Conservation (phyloP, 2,888 invertebrate species). For the Phlogophora meticulosa region DNA sequence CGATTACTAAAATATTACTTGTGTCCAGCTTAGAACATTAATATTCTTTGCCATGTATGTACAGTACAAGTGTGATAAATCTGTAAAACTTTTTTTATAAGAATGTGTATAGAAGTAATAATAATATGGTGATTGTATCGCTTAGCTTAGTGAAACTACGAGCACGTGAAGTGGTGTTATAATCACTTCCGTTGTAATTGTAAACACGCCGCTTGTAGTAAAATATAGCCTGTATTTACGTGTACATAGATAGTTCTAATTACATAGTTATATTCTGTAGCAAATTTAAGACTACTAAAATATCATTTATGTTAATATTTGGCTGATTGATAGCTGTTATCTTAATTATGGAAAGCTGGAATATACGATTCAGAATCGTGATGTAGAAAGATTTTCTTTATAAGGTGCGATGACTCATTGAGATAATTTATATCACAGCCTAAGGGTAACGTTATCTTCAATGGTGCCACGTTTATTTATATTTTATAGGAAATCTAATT, state of each 20-base stretch:
- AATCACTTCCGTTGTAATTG: slow-evolving; percentile 83
- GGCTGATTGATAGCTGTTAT: slow-evolving; percentile 74
- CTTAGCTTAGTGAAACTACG: slow-evolving; percentile 73
- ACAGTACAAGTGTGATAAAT: slow-evolving; percentile 87
- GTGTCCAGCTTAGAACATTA: slow-evolving; percentile 72
- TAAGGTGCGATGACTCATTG: slow-evolving; percentile 79
- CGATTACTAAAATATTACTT: slow-evolving; percentile 28
- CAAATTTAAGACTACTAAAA: slow-evolving; percentile 78
- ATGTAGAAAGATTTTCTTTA: slow-evolving; percentile 75
- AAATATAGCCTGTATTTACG: slow-evolving; percentile 79
- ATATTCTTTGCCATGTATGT: slow-evolving; percentile 85
- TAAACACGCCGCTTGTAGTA: slow-evolving; percentile 77
- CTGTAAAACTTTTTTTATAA: slow-evolving; percentile 61
- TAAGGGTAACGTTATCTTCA: slow-evolving; percentile 78
- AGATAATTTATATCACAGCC: slow-evolving; percentile 78
- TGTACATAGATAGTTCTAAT: slow-evolving; percentile 78
- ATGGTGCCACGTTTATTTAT: slow-evolving; percentile 87
- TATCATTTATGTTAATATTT: slow-evolving; percentile 81
- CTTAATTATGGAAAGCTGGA: slow-evolving; percentile 73
- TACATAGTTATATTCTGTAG: slow-evolving; percentile 76
- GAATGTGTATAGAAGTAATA: slow-evolving; percentile 69
- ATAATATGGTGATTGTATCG: slow-evolving; percentile 66
- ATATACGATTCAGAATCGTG: slow-evolving; percentile 86
- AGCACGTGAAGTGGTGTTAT: slow-evolving; percentile 85
- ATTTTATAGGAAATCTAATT: slow-evolving; percentile 85